Evolutionary conservation across 2,113 vertebrate genomes (phyloP).

Genomic region (Arenaria interpres): DNA sequence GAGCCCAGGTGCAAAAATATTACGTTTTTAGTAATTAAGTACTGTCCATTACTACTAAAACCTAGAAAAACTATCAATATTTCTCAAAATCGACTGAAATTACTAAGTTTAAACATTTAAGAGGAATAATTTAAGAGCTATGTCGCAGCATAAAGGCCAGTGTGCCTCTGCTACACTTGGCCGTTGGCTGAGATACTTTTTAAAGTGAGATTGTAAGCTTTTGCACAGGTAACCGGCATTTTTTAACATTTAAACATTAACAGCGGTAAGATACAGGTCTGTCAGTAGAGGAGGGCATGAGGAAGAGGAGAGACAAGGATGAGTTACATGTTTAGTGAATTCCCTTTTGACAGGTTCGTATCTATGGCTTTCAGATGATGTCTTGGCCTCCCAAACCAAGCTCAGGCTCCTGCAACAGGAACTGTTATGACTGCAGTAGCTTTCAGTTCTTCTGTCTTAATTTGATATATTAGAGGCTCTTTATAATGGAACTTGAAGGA

Average conservation of each 20-base stretch:
- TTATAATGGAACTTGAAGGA: not conserved
- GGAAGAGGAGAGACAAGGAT: not conserved
- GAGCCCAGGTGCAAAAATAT: conserved; percentile 66
- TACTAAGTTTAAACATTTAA: conserved; percentile 17
- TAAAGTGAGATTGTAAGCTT: not conserved
- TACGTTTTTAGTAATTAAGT: conserved; percentile 19
- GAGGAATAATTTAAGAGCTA: not conserved
- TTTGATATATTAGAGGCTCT: not conserved
- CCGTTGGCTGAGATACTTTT: not conserved
- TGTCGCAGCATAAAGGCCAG: not conserved
- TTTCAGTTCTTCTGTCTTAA: not conserved
- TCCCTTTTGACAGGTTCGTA: not conserved
- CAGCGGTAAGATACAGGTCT: not conserved
- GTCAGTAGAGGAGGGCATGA: not conserved
- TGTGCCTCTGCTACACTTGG: not conserved
- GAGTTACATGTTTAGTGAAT: not conserved
- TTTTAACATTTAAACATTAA: not conserved
- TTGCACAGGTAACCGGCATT: not conserved
- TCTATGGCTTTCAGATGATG: not conserved
- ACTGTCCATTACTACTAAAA: conserved; percentile 19
- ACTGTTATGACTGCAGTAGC: not conserved
- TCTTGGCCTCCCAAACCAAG: not conserved
- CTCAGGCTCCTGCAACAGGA: not conserved
- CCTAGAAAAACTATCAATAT: conserved; percentile 1
- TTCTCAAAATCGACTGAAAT: conserved; percentile 15